phyloP scores from a whole-genome alignment of 2,113 vertebrate genomes.

The Aphelocoma coerulescens region DNA sequence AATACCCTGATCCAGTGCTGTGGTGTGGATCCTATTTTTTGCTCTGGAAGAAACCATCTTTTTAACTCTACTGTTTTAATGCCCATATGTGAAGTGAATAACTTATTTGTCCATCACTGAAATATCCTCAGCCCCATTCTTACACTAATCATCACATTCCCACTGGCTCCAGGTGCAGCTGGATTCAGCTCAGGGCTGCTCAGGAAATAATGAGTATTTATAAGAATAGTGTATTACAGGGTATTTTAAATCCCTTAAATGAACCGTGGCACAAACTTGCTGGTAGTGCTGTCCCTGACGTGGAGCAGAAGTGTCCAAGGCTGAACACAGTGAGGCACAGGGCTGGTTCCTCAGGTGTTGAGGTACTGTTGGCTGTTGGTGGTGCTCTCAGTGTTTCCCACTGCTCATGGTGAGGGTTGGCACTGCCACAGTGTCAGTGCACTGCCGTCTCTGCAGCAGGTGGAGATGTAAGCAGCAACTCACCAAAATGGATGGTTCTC shows the following conservation, averaged over 20 bases:
- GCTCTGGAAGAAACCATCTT: not conserved
- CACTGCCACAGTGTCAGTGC: not conserved
- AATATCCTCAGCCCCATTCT: not conserved
- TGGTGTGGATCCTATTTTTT: not conserved
- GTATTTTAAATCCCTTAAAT: not conserved
- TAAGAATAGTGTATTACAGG: not conserved
- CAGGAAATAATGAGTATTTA: not conserved
- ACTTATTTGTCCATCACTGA: not conserved
- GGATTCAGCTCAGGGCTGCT: not conserved
- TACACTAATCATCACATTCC: not conserved
- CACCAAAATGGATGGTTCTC: rapidly evolving
- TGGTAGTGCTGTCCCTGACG: rapidly evolving
- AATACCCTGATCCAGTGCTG: not conserved
- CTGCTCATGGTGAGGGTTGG: rapidly evolving
- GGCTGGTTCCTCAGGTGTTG: not conserved
- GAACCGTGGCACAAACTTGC: not conserved
- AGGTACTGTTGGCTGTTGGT: rapidly evolving
- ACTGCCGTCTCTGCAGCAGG: not conserved
- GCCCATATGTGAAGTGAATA: not conserved
- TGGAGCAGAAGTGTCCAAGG: not conserved
- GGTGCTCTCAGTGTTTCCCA: too few species aligned
- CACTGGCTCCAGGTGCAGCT: not conserved
- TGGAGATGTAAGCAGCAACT: not conserved
- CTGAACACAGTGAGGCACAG: not conserved
- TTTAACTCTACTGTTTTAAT: not conserved